Evolutionary conservation across 2,113 vertebrate species (phyloP).

Genomic region (Sinocyclocheilus maitianheensis): DNA sequence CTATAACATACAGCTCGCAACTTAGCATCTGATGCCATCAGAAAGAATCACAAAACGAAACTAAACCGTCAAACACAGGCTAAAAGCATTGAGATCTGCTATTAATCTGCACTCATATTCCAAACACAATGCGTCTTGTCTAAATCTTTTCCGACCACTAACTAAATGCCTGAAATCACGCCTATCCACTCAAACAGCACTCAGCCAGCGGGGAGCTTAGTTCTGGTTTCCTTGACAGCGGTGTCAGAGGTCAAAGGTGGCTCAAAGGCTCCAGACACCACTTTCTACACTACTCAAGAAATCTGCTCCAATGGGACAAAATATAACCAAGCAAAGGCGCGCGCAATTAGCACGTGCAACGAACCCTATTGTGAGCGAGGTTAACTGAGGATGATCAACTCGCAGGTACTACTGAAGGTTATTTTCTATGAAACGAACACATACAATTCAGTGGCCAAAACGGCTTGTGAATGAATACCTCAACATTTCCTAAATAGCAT

Average conservation of each 20-base stretch:
- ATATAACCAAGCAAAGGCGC: background rate
- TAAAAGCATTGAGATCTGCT: constrained; percentile 10
- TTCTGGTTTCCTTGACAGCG: constrained; percentile 49
- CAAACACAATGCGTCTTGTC: background rate
- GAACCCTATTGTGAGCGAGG: constrained; percentile 42
- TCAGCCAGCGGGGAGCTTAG: background rate
- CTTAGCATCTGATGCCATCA: background rate
- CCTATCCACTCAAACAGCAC: constrained; percentile 8
- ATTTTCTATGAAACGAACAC: background rate
- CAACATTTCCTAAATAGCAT: background rate
- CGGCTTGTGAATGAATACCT: background rate
- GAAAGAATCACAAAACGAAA: constrained; percentile 1
- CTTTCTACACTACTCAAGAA: constrained; percentile 11
- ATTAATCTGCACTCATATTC: constrained; percentile 11
- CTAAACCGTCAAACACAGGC: background rate
- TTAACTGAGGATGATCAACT: constrained; percentile 48
- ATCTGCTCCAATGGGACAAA: constrained; percentile 11
- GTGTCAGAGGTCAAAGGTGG: constrained; percentile 58
- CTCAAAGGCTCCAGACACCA: constrained; percentile 49
- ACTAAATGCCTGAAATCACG: constrained; percentile 28
- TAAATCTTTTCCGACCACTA: background rate
- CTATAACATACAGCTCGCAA: background rate
- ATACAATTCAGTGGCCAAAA: background rate
- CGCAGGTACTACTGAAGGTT: constrained; percentile 11
- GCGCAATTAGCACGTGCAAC: constrained; percentile 33